Conservation (phyloP, 2,888 invertebrate genomes). For the Aquatica leii region DNA sequence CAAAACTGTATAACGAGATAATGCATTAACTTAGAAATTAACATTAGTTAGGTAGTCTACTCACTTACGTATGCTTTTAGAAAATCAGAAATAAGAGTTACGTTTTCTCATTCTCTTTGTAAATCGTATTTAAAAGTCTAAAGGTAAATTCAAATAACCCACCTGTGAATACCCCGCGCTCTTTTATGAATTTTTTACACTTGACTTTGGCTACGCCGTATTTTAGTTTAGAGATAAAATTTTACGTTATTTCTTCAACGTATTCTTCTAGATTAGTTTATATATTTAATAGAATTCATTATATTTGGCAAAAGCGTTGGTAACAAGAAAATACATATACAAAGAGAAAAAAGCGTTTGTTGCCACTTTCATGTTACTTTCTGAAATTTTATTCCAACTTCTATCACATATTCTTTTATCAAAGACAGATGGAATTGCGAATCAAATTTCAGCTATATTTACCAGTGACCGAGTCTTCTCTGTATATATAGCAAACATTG, state of each 20-base stretch:
- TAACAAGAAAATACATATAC: neutral
- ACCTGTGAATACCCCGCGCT: conserved; percentile 19
- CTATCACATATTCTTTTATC: conserved; percentile 21
- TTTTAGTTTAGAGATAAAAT: conserved; percentile 16
- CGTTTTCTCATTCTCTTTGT: conserved; percentile 24
- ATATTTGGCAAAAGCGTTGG: neutral
- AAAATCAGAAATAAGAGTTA: neutral
- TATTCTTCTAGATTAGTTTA: conserved; percentile 2
- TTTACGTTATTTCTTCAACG: conserved; percentile 5
- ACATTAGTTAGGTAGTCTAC: neutral
- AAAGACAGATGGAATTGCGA: conserved; percentile 38
- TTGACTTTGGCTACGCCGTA: conserved; percentile 19
- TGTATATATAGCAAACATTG: conserved; percentile 47
- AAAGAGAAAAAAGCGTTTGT: neutral
- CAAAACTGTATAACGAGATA: neutral
- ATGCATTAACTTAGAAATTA: neutral
- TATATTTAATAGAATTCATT: neutral
- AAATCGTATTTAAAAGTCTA: conserved; percentile 29
- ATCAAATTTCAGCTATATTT: conserved; percentile 48
- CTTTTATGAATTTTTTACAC: conserved; percentile 30
- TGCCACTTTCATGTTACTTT: conserved; percentile 12
- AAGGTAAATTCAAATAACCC: conserved; percentile 30
- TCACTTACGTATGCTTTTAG: conserved; percentile 2
- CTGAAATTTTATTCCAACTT: conserved; percentile 18
- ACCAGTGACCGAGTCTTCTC: conserved; percentile 46